Percentiles rank a stretch among this genome's conserved stretches.
phyloP scores from a whole-genome alignment of 2,797 vertebrate genomes.

The Poecilia gillii region DNA sequence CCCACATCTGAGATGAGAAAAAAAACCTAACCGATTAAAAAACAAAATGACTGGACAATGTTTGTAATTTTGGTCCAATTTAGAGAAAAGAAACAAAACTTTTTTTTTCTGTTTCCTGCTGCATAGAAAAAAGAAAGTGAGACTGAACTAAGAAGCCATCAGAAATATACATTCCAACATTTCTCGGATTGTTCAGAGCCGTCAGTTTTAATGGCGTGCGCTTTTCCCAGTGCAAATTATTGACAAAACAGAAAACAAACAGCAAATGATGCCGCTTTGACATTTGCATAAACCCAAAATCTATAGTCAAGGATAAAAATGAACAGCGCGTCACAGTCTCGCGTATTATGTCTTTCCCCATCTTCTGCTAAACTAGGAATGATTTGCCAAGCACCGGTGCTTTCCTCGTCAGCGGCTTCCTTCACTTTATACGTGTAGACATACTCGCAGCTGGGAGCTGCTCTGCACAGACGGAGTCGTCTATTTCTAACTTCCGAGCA shows the following conservation, averaged over 20 bases:
- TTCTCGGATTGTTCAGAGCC: neutral
- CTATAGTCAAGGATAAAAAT: neutral
- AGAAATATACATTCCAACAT: neutral
- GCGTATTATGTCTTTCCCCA: neutral
- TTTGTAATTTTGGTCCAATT: neutral
- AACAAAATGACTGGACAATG: neutral
- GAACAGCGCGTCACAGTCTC: neutral
- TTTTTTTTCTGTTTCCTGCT: neutral
- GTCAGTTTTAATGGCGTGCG: neutral
- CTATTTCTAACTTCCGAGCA: constrained; percentile 56
- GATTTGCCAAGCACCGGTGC: constrained; percentile 34
- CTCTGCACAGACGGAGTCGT: constrained; percentile 40
- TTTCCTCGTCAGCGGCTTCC: constrained; percentile 45
- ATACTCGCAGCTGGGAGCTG: constrained; percentile 66
- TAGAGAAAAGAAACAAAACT: neutral
- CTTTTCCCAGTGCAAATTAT: neutral
- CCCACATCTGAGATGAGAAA: neutral
- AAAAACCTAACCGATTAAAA: neutral
- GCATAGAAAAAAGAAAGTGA: neutral
- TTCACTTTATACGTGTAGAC: constrained; percentile 58
- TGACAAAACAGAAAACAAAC: neutral
- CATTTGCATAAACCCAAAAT: neutral
- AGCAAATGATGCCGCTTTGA: neutral
- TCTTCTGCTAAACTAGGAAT: constrained; percentile 15
- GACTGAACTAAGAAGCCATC: neutral